phyloP scores from a whole-genome alignment of 1,140 invertebrate genomes.

The Fopius arisanus region DNA sequence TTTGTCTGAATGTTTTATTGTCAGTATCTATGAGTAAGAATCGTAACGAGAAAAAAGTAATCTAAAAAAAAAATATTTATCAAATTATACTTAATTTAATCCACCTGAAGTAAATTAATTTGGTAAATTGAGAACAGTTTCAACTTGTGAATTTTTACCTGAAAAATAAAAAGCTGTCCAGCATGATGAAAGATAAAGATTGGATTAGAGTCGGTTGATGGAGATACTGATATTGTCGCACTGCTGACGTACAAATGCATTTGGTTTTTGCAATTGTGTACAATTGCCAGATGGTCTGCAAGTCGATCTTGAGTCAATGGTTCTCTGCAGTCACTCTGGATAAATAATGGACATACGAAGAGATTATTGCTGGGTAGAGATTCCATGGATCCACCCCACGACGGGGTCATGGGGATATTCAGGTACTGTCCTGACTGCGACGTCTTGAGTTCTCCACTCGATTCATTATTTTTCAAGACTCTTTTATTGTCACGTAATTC shows the following conservation, averaged over 20 bases:
- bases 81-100: no score
- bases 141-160: constrained; percentile 44
- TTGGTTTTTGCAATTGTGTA: constrained; percentile 45
- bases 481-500: constrained; percentile 44
- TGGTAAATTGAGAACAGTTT: not conserved
- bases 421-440: constrained; percentile 18
- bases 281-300: constrained; percentile 49
- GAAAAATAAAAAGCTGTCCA: constrained; percentile 53
- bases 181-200: constrained; percentile 51
- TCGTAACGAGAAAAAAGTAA: not conserved
- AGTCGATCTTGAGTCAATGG: constrained; percentile 39
- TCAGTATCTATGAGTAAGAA: no score
- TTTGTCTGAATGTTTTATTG: no score
- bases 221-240: constrained; percentile 46
- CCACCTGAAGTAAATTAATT: no score
- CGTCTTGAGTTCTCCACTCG: not conserved
- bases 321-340: constrained; percentile 42
- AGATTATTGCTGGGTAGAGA: constrained; percentile 41
- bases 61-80: constrained; percentile 2
- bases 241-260: constrained; percentile 51
- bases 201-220: constrained; percentile 47
- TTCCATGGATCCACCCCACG: constrained; percentile 56
- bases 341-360: constrained; percentile 50
- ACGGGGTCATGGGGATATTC: constrained; percentile 38
- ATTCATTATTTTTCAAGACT: not conserved